A percentile compares a stretch with the other conserved stretches of the same genome.
phyloP scores from a whole-genome alignment of 2,113 vertebrate genomes.

The Lipophrys pholis region DNA sequence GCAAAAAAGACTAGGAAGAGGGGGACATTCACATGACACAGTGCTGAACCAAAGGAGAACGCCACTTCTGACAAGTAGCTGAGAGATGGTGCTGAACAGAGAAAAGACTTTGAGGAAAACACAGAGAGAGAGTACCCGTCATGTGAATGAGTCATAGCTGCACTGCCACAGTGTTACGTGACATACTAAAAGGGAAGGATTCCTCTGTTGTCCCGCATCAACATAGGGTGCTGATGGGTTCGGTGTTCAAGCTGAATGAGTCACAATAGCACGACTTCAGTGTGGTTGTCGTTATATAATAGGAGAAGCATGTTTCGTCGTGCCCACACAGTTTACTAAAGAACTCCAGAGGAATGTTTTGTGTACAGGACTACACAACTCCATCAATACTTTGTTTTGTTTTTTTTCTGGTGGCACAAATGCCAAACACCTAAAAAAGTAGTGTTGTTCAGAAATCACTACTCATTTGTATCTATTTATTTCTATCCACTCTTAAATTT shows the following conservation, averaged over 20 bases:
- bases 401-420: conserved; percentile 31
- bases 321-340: conserved; percentile 41
- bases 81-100: conserved; percentile 2
- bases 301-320: conserved; percentile 46
- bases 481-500: neutral
- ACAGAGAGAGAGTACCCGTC: conserved; percentile 2
- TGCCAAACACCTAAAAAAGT: conserved; percentile 25
- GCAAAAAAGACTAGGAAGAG: neutral
- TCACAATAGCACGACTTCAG: conserved; percentile 39
- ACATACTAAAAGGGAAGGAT: conserved; percentile 41
- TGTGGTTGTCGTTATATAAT: conserved; percentile 51
- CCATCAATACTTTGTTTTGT: neutral
- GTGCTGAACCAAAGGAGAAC: conserved; percentile 10
- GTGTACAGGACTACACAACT: conserved; percentile 16
- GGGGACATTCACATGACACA: conserved; percentile 9
- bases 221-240: conserved; percentile 26
- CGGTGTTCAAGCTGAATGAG: conserved; percentile 44
- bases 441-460: neutral
- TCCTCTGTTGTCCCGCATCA: conserved; percentile 44
- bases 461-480: conserved; percentile 20
- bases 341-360: conserved; percentile 27
- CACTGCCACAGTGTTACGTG: conserved; percentile 41
- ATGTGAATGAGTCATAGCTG: conserved; percentile 49
- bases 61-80: conserved; percentile 12
- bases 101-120: conserved; percentile 1